These are phyloP conservation scores for Diplosoma virens DNA, from an alignment of 23 tunicate genomes.

Conservation along the genomic window DNA sequence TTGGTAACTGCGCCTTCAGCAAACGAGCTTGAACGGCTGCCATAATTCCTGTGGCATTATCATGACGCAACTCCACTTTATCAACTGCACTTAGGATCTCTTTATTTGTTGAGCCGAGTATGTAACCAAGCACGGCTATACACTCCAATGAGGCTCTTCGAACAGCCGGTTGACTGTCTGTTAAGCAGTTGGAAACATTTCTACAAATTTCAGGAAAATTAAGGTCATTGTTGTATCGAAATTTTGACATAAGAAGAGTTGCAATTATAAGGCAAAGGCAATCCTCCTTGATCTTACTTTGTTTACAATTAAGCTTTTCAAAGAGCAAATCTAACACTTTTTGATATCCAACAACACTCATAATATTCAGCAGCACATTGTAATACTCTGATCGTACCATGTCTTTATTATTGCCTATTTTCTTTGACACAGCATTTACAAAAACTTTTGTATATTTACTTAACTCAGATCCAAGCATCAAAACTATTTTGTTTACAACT, in stretches of 20 bases:
- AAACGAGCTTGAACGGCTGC: conserved; percentile 78
- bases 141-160: conserved; percentile 75
- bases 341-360: conserved; percentile 44
- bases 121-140: conserved; percentile 60
- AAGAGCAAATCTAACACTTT: conserved; percentile 58
- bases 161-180: conserved; percentile 50
- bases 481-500: conserved; percentile 28
- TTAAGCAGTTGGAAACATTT: conserved; percentile 29
- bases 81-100: conserved; percentile 61
- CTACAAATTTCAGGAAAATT: conserved; percentile 35
- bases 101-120: conserved; percentile 27
- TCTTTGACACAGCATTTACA: conserved; percentile 27
- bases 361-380: conserved; percentile 42
- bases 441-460: conserved; percentile 32
- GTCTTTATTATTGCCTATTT: conserved; percentile 58
- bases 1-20: conserved; percentile 61
- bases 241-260: conserved; percentile 21
- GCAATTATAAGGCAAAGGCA: conserved; percentile 57
- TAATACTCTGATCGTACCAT: conserved; percentile 53
- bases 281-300: conserved; percentile 59
- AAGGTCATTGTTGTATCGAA: not conserved
- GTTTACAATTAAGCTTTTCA: conserved; percentile 44
- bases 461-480: conserved; percentile 37
- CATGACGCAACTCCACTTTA: conserved; percentile 58
- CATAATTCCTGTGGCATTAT: conserved; percentile 82